phyloP scores from a whole-genome alignment of 1,140 invertebrate species.

The Penaeus japonicus region DNA sequence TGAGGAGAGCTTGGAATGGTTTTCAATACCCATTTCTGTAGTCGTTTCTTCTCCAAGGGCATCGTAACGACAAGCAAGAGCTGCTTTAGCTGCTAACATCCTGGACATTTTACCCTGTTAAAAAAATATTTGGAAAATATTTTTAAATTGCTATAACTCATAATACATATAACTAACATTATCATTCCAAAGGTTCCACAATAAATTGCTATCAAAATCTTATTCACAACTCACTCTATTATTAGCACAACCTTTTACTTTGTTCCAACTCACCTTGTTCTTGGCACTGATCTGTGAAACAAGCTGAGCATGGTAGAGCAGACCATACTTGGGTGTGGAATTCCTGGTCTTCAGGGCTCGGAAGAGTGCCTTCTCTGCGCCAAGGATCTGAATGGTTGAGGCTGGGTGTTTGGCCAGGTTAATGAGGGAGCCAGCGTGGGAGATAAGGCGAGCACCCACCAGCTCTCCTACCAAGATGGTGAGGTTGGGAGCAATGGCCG shows the following conservation, averaged over 20 bases:
- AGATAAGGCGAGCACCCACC: constrained; percentile 96
- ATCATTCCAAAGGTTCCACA: too few relatives aligned
- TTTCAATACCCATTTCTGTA: constrained; percentile 83
- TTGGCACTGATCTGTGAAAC: constrained; percentile 87
- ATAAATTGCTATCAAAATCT: background rate
- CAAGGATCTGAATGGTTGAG: constrained; percentile 97
- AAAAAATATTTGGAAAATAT: constrained; percentile 9
- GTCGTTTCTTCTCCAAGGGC: constrained; percentile 89
- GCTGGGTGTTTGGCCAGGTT: constrained; percentile 98
- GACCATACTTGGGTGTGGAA: constrained; percentile 98
- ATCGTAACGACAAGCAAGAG: constrained; percentile 92
- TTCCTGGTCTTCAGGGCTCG: constrained; percentile 92
- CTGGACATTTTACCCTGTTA: constrained; percentile 81
- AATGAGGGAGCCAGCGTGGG: constrained; percentile 95
- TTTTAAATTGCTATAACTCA: background rate
- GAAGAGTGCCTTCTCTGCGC: constrained; percentile 98
- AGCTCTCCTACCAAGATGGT: constrained; percentile 93
- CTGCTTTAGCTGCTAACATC: constrained; percentile 95
- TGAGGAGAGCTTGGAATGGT: constrained; percentile 85
- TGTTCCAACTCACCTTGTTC: constrained; percentile 79
- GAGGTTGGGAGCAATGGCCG: constrained; percentile 96
- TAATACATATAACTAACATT: too few relatives aligned
- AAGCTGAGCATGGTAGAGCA: constrained; percentile 96
- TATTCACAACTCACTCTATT: background rate
- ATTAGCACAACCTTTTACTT: background rate